Evolutionary conservation across 2,888 invertebrate genomes (phyloP), one percentile per base, ranked within the genome.

Genomic region (Barypeithes pellucidus): DNA sequence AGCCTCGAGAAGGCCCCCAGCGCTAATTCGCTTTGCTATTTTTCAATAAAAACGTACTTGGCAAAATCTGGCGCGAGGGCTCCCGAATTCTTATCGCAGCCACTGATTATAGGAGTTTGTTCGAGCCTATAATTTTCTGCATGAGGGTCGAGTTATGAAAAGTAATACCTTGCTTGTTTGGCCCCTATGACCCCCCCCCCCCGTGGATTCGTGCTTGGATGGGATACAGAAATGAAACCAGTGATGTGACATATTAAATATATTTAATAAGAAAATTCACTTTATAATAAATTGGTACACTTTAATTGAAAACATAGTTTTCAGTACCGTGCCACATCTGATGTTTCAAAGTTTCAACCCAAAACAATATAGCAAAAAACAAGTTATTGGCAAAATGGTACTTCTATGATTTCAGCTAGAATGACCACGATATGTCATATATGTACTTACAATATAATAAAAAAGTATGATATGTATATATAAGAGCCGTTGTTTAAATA

Each of bases 211-310:
- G 29, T 9, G 7, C 1, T 5, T 8, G 29, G 7, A 29, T 4
- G 7, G 16, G 18, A 3, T 39, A 57, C 0, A n/a, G 18, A 66
- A 60, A 60, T 20, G 39, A 70, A 66, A 59, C 45, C 45, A 24
- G 36, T 12, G 60, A 73, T 76, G 78, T 75, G 75, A 81, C 79
- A 79, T 78, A 70, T 70, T 65, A 80, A 82, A 80, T 84, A 82
- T 82, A 83, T 84, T 84, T 82, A 81, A 80, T 83, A 84, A 84
- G 83, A 84, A 85, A 85, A 83, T 82, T 81, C 80, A 83, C 82
- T 83, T 82, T 84, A 77, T 76, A 73, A 84, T 81, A 80, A 81
- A 81, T 57, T 47, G 70, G 65, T 61, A 43, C 29, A 67, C 39
- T 69, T 69, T 18, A 62, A 69, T 78, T 81, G 77, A 81, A 81